Conservation (phyloP, 2,888 invertebrate species). For the Tethea ocularis region DNA sequence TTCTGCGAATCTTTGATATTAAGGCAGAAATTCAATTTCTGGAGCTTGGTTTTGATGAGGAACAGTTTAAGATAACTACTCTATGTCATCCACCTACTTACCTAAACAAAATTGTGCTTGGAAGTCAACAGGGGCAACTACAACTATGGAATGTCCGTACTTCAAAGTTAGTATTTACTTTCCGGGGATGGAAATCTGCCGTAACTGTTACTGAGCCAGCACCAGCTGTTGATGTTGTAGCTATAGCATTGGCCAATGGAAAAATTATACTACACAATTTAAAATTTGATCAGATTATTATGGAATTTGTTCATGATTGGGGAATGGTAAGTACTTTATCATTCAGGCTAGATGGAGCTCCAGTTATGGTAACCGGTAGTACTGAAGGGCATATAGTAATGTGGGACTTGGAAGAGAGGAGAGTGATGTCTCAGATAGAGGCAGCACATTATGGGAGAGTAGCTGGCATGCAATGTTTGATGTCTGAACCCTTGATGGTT, state of each 20-base stretch:
- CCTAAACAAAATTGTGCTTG: conserved; percentile 95
- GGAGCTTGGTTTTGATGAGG: conserved; percentile 87
- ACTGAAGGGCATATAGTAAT: conserved; percentile 93
- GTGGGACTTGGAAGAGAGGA: conserved; percentile 95
- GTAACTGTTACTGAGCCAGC: conserved; percentile 92
- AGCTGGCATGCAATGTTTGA: conserved; percentile 92
- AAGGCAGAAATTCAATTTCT: conserved; percentile 87
- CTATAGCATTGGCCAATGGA: conserved; percentile 92
- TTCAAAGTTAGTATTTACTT: conserved; percentile 89
- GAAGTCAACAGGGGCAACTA: conserved; percentile 91
- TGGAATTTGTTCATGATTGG: conserved; percentile 96
- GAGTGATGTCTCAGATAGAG: conserved; percentile 91
- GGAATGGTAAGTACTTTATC: conserved; percentile 92
- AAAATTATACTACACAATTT: conserved; percentile 94
- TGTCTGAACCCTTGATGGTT: conserved; percentile 94
- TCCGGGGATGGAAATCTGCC: conserved; percentile 88
- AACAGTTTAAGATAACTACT: conserved; percentile 90
- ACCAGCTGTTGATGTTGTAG: conserved; percentile 96
- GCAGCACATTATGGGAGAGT: conserved; percentile 91
- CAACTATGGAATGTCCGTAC: conserved; percentile 96
- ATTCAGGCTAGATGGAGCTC: conserved; percentile 93
- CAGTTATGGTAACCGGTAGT: conserved; percentile 94
- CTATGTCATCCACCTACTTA: conserved; percentile 97
- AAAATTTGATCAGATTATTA: conserved; percentile 90
- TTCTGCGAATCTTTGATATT: conserved; percentile 93